These are phyloP conservation scores for Synanthedon andrenaeformis DNA, from an alignment of 2,888 invertebrate genomes.

Conservation along the genomic window DNA sequence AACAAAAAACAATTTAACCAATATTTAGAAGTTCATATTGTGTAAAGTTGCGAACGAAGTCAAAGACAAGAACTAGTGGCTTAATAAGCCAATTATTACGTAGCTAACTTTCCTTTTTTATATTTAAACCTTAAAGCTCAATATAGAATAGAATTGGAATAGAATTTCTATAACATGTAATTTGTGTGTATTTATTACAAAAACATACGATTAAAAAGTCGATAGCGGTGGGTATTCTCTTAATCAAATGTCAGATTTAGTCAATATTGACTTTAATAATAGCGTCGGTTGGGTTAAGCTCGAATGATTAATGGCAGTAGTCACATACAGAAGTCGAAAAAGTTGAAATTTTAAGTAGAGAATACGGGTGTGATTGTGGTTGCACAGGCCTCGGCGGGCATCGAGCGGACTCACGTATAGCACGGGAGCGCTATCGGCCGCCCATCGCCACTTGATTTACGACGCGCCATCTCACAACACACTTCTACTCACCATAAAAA, in stretches of 20 bases:
- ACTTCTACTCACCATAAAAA: conserved; percentile 23
- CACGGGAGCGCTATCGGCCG: conserved; percentile 51
- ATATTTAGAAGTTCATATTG: too few species aligned
- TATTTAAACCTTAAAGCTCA: too few species aligned
- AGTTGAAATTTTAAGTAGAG: conserved; percentile 25
- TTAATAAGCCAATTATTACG: too few species aligned
- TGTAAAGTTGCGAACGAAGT: too few species aligned
- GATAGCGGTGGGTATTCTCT: conserved; percentile 28
- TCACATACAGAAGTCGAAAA: conserved; percentile 31
- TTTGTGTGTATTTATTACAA: conserved; percentile 30
- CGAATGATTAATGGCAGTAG: conserved; percentile 47
- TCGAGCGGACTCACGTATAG: conserved; percentile 8
- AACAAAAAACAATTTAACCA: too few species aligned
- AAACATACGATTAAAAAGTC: conserved; percentile 31
- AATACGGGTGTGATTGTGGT: conserved; percentile 7
- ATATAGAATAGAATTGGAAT: conserved; percentile 12
- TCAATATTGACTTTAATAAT: conserved; percentile 59
- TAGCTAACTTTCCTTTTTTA: too few species aligned
- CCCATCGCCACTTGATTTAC: conserved; percentile 57
- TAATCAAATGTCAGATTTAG: conserved; percentile 66
- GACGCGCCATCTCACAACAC: conserved; percentile 40
- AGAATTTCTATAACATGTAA: conserved; percentile 18
- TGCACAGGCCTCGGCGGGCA: conserved; percentile 9
- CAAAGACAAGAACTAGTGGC: too few species aligned
- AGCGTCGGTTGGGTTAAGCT: conserved; percentile 50